Percentiles rank a stretch among this genome's conserved stretches.
These are phyloP conservation scores for Amazona guildingii DNA, from an alignment of 2,113 vertebrate genomes.

Conservation along the genomic window DNA sequence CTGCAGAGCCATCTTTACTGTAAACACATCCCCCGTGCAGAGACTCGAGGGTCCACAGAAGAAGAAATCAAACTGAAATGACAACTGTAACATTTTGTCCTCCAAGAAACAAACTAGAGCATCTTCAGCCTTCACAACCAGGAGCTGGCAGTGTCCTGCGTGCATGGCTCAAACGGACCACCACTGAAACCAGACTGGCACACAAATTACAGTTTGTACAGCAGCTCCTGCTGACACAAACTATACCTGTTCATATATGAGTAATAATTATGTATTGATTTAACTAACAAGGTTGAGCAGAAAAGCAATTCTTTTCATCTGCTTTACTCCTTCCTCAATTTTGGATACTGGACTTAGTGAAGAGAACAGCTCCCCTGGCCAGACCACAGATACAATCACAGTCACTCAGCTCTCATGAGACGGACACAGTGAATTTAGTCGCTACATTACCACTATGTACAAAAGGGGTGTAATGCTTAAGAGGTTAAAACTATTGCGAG, in stretches of 20 bases:
- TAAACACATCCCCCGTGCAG: not conserved
- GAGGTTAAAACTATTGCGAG: not conserved
- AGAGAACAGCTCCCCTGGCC: too few relatives aligned
- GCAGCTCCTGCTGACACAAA: not conserved
- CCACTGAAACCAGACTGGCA: not conserved
- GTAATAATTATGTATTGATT: not conserved
- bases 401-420: not conserved
- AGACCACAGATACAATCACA: not conserved
- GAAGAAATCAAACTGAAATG: not conserved
- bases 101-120: not conserved
- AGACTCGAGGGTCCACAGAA: not conserved
- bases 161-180: rapidly evolving
- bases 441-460: not conserved
- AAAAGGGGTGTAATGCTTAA: not conserved
- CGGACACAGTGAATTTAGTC: not conserved
- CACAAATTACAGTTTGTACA: not conserved
- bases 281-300: not conserved
- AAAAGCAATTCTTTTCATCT: not conserved
- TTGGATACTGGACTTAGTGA: not conserved
- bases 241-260: not conserved
- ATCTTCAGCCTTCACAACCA: not conserved
- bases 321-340: not conserved
- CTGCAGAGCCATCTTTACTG: not conserved
- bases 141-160: rapidly evolving
- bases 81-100: not conserved